Conservation (phyloP, 2,113 vertebrate species). For the Glareola pratincola region DNA sequence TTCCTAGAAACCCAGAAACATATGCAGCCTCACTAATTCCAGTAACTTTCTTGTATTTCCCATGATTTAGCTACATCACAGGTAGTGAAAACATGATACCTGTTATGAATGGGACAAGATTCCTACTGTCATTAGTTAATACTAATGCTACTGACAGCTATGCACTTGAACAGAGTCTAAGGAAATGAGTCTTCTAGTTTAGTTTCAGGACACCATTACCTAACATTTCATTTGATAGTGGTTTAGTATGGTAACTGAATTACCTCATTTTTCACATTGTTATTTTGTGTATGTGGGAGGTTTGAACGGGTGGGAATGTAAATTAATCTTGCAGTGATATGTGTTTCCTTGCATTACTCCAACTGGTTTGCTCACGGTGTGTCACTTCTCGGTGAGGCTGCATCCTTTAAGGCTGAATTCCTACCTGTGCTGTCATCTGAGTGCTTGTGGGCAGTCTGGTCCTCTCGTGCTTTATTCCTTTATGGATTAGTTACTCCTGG, state of each 20-base stretch:
- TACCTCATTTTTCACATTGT: not conserved
- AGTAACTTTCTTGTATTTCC: conserved; percentile 19
- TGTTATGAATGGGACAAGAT: not conserved
- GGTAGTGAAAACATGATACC: not conserved
- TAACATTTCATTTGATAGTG: not conserved
- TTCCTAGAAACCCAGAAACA: conserved; percentile 58
- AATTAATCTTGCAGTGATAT: not conserved
- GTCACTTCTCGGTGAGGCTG: not conserved
- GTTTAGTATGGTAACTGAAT: not conserved
- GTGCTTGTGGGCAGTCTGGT: not conserved
- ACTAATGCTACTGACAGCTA: not conserved
- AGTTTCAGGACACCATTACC: not conserved
- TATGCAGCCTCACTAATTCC: conserved; percentile 13
- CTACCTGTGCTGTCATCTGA: not conserved
- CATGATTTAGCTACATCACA: not conserved
- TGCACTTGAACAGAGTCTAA: not conserved
- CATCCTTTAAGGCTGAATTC: not conserved
- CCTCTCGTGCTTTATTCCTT: not conserved
- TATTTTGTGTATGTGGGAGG: not conserved
- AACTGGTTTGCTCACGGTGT: not conserved
- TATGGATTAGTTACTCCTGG: not conserved
- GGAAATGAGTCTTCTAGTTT: not conserved
- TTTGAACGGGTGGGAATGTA: not conserved
- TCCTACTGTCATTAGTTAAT: not conserved
- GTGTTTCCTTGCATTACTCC: not conserved